Percentiles rank a stretch among this genome's conserved stretches.
These are phyloP conservation scores for Trematomus loennbergii DNA, from an alignment of 2,113 vertebrate species.

Conservation along the genomic window DNA sequence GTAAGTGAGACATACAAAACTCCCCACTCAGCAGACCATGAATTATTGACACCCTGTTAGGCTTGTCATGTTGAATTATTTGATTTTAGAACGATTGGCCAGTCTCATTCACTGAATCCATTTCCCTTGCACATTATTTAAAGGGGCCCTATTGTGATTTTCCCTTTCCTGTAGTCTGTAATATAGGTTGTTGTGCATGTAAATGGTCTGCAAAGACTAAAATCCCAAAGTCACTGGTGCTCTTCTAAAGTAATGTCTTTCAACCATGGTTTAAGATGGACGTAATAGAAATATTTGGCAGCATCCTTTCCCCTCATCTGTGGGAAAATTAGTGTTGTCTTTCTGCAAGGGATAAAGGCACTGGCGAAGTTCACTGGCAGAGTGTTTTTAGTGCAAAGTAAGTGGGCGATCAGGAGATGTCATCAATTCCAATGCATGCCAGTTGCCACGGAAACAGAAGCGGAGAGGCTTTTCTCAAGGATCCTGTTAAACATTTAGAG, in stretches of 20 bases:
- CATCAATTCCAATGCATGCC: conserved; percentile 79
- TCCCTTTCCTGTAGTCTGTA: no score
- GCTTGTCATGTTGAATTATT: conserved; percentile 26
- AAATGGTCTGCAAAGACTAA: no score
- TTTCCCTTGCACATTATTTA: conserved; percentile 12
- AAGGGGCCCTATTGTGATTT: background rate
- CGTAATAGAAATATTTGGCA: background rate
- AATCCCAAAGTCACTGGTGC: background rate
- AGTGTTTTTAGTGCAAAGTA: conserved; percentile 72
- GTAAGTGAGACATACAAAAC: conserved; percentile 33
- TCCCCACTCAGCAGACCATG: conserved; percentile 22
- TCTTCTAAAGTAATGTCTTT: conserved; percentile 5
- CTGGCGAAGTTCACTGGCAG: conserved; percentile 59
- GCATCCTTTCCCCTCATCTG: background rate
- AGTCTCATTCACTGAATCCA: background rate
- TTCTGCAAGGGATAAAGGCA: conserved; percentile 43
- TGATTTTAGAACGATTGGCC: conserved; percentile 6
- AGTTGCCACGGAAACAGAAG: conserved; percentile 84
- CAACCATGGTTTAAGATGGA: background rate
- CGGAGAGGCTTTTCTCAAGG: conserved; percentile 77
- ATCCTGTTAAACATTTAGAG: conserved; percentile 79
- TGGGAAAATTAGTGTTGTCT: conserved; percentile 15
- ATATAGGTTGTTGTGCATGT: no score
- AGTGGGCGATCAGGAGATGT: conserved; percentile 79
- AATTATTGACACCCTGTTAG: conserved; percentile 20